A percentile compares a stretch with the other conserved stretches of the same genome.
phyloP scores from a whole-genome alignment of 2,888 invertebrate species.

The Andrena dorsata region DNA sequence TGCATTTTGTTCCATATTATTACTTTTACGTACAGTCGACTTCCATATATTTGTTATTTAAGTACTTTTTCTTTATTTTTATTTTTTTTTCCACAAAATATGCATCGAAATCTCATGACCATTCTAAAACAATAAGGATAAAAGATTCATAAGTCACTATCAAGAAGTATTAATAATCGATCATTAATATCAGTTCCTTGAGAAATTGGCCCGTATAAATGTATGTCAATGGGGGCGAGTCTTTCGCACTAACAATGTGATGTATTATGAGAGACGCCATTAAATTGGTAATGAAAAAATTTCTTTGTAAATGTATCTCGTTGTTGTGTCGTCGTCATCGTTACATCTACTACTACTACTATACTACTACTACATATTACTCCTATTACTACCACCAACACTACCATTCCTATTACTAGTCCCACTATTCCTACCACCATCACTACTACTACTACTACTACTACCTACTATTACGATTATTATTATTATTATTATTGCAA shows the following conservation, averaged over 20 bases:
- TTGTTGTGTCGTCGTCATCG: slow-evolving; percentile 29
- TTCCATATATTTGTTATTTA: slow-evolving; percentile 55
- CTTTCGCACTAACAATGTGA: slow-evolving; percentile 71
- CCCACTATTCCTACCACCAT: slow-evolving; percentile 45
- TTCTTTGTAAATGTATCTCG: slow-evolving; percentile 52
- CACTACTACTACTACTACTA: too few species aligned
- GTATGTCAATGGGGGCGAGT: slow-evolving; percentile 57
- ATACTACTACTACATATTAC: slow-evolving; percentile 11
- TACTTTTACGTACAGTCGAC: slow-evolving; percentile 58
- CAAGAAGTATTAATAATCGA: slow-evolving; percentile 20
- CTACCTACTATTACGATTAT: too few species aligned
- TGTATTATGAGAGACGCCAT: slow-evolving; percentile 74
- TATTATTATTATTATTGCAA: slow-evolving; percentile 15
- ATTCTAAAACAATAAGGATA: slow-evolving; percentile 30
- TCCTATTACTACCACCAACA: too few species aligned
- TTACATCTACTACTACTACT: slow-evolving; percentile 34
- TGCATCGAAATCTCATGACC: slow-evolving; percentile 13
- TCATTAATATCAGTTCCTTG: slow-evolving; percentile 44
- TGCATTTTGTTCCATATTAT: slow-evolving; percentile 60
- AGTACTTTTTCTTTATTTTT: slow-evolving; percentile 45
- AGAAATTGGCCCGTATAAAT: slow-evolving; percentile 39
- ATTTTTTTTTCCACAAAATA: slow-evolving; percentile 44
- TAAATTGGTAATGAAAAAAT: slow-evolving; percentile 64
- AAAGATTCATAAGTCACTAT: slow-evolving; percentile 26
- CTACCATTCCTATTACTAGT: slow-evolving; percentile 1